phyloP scores from a whole-genome alignment of 2,888 invertebrate genomes.

The Hedychridium roseum region DNA sequence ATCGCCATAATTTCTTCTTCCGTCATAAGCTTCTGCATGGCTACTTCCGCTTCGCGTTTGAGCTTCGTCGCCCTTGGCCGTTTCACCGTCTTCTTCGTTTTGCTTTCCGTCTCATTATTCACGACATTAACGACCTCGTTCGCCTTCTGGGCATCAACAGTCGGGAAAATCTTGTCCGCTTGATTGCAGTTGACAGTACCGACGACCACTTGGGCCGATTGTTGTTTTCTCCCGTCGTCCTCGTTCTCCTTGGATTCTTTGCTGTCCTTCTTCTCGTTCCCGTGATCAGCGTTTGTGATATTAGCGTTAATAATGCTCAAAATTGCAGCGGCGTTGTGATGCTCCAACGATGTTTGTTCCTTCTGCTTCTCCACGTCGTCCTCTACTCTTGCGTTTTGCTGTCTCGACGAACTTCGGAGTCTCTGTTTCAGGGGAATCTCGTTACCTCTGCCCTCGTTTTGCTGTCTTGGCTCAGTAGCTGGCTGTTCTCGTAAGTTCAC shows the following conservation, averaged over 20 bases:
- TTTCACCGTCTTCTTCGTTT: conserved; percentile 16
- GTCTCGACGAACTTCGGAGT: conserved; percentile 50
- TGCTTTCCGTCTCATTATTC: conserved; percentile 15
- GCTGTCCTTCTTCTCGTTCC: conserved; percentile 14
- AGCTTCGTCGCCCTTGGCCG: conserved; percentile 19
- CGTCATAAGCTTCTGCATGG: conserved; percentile 15
- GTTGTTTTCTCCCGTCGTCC: conserved; percentile 6
- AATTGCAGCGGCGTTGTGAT: conserved; percentile 59
- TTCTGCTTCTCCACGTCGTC: conserved; percentile 32
- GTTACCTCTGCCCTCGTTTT: conserved; percentile 11
- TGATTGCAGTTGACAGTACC: conserved; percentile 1
- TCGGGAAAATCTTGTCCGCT: background rate
- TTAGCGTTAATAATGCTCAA: conserved; percentile 59
- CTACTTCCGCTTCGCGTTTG: conserved; percentile 14
- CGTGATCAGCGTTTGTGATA: conserved; percentile 21
- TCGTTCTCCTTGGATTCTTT: conserved; percentile 8
- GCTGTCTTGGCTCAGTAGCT: conserved; percentile 13
- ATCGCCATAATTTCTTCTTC: conserved; percentile 41
- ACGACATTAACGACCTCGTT: background rate
- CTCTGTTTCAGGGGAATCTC: conserved; percentile 55
- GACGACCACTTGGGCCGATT: background rate
- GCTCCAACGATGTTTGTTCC: conserved; percentile 45
- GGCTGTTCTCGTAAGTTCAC: conserved; percentile 12
- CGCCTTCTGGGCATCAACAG: background rate
- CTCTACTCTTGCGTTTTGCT: conserved; percentile 38